phyloP scores from a whole-genome alignment of 2,113 vertebrate genomes.

The Danio rerio region DNA sequence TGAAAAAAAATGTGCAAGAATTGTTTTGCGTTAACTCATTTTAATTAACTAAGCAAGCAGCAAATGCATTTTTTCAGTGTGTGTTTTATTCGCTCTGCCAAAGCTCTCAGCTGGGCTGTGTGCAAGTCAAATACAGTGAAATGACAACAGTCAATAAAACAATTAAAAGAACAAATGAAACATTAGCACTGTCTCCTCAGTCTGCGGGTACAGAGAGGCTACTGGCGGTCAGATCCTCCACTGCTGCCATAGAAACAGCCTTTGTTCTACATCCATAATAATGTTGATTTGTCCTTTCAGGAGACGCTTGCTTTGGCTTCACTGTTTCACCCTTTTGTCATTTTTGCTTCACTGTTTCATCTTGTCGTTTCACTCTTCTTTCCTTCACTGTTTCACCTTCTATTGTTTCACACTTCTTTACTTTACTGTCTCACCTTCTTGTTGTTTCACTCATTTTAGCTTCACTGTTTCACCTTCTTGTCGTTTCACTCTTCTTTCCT shows the following conservation, averaged over 20 bases:
- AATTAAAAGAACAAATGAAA: not conserved
- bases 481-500: too few species aligned
- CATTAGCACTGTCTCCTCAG: not conserved
- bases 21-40: not conserved
- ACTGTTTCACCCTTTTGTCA: constrained; percentile 9
- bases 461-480: too few species aligned
- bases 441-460: not conserved
- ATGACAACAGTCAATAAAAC: constrained; percentile 9
- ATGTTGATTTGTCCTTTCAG: constrained; percentile 71
- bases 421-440: constrained; percentile 33
- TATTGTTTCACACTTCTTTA: constrained; percentile 57
- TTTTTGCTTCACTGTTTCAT: not conserved
- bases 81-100: not conserved
- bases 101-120: not conserved
- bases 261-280: constrained; percentile 67
- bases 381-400: too few species aligned
- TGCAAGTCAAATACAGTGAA: not conserved
- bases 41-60: constrained; percentile 9
- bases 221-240: constrained; percentile 69
- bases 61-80: not conserved
- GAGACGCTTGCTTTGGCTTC: constrained; percentile 58
- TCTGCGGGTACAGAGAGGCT: constrained; percentile 59
- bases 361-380: too few species aligned
- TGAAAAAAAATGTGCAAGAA: not conserved
- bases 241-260: constrained; percentile 78